These are phyloP conservation scores for Bombus turneri DNA, from an alignment of 1,140 invertebrate genomes.

Conservation along the genomic window DNA sequence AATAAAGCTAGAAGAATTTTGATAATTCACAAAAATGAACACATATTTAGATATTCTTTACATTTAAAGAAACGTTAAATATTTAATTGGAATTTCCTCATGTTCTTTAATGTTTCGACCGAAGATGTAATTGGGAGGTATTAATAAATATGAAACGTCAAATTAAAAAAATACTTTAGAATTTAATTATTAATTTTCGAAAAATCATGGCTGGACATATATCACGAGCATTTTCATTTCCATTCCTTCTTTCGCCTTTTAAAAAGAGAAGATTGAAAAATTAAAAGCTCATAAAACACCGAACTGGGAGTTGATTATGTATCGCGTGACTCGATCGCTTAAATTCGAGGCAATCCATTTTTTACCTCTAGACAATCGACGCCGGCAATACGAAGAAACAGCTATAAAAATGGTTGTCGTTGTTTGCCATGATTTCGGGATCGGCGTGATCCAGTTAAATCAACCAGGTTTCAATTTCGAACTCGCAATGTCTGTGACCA, in stretches of 20 bases:
- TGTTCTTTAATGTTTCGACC: no score
- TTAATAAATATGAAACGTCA: no score
- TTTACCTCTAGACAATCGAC: neutral
- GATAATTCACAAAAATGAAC: no score
- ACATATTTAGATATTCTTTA: no score
- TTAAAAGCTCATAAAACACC: neutral
- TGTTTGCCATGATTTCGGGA: neutral
- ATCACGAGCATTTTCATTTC: neutral
- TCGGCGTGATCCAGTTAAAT: neutral
- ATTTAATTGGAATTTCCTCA: no score
- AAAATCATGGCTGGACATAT: no score
- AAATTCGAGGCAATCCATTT: neutral
- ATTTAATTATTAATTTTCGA: no score
- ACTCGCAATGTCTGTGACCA: neutral
- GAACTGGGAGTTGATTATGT: conserved; percentile 3
- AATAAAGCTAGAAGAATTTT: no score
- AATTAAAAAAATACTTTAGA: no score
- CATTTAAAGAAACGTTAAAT: no score
- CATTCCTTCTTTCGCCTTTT: neutral
- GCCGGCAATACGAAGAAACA: neutral
- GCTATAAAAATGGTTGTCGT: conserved; percentile 11
- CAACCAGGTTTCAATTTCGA: neutral
- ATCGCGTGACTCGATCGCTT: conserved; percentile 28
- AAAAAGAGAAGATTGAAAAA: neutral
- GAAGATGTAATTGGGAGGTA: no score